Evolutionary conservation across 2,888 invertebrate genomes (phyloP).

Genomic region (Drosophila sordidula): DNA sequence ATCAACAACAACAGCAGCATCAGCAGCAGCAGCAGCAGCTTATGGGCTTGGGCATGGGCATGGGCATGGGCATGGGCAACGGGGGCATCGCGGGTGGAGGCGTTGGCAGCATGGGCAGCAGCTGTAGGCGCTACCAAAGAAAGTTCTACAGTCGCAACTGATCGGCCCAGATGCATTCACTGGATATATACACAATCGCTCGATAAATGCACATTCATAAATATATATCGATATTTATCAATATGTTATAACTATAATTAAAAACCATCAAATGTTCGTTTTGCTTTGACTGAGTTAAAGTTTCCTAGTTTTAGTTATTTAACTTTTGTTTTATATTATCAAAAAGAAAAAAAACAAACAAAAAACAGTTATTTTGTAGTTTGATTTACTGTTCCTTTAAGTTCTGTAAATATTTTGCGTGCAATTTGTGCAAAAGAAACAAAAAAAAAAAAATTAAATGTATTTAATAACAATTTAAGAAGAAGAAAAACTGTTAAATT

Average conservation of each 20-base stretch:
- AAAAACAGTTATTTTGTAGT: constrained; percentile 11
- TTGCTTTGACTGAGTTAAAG: constrained; percentile 78
- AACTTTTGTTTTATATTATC: constrained; percentile 34
- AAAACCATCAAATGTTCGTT: constrained; percentile 67
- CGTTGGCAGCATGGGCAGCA: constrained; percentile 73
- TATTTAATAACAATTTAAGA: constrained; percentile 20
- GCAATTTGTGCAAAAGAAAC: constrained; percentile 31
- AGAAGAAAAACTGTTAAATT: constrained; percentile 47
- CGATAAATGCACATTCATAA: constrained; percentile 8
- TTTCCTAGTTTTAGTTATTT: constrained; percentile 51
- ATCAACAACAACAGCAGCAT: constrained; percentile 47
- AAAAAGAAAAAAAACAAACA: not conserved
- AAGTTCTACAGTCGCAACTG: constrained; percentile 83
- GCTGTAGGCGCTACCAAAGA: constrained; percentile 84
- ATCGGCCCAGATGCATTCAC: constrained; percentile 8
- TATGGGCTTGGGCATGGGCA: constrained; percentile 56
- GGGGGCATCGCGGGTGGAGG: constrained; percentile 60
- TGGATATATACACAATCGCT: constrained; percentile 1
- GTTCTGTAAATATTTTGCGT: constrained; percentile 67
- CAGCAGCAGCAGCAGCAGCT: constrained; percentile 32
- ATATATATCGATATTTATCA: constrained; percentile 30
- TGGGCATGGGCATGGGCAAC: constrained; percentile 59
- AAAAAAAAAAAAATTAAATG: constrained; percentile 5
- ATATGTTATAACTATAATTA: constrained; percentile 17
- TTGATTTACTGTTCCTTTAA: constrained; percentile 18